Conservation (phyloP, 2,797 vertebrate genomes). For the Esox masquinongy region DNA sequence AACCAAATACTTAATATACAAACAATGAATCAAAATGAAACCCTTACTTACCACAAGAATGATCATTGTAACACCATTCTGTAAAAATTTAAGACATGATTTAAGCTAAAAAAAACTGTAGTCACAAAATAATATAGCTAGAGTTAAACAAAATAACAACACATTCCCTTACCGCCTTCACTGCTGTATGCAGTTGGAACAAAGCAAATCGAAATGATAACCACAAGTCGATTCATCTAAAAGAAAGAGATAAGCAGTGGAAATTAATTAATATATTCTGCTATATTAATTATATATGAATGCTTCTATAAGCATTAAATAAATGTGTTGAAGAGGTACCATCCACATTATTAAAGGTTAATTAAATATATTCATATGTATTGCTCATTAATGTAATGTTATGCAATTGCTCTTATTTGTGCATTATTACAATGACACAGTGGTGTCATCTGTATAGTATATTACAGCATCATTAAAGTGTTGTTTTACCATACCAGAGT, state of each 20-base stretch:
- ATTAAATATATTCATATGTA: no score
- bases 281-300: no score
- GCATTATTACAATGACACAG: no score
- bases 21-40: neutral
- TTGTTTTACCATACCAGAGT: no score
- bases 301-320: no score
- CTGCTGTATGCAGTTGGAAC: constrained; percentile 17
- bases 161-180: accelerated
- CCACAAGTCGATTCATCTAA: constrained; percentile 51
- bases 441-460: no score
- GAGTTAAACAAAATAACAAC: neutral
- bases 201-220: constrained; percentile 41
- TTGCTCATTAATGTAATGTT: no score
- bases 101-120: neutral
- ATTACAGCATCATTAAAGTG: no score
- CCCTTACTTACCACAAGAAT: constrained; percentile 64
- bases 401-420: no score
- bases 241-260: neutral
- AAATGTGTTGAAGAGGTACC: no score
- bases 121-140: neutral
- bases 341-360: no score
- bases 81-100: neutral
- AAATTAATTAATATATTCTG: no score
- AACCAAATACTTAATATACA: neutral
- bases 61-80: constrained; percentile 67